phyloP scores from a whole-genome alignment of 2,113 vertebrate species.

The Falcunculus frontatus region DNA sequence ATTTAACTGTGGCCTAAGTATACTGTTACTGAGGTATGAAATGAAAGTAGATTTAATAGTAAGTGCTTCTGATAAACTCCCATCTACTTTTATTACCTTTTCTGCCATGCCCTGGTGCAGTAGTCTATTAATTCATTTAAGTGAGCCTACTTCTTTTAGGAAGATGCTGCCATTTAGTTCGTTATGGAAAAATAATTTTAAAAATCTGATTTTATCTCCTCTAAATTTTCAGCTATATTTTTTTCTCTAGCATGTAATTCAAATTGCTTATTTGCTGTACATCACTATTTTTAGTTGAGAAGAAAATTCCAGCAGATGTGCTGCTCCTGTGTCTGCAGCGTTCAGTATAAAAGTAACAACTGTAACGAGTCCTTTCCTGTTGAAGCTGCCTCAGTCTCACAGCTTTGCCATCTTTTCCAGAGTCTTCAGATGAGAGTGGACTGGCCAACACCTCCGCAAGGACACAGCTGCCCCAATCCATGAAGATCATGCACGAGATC shows the following conservation, averaged over 20 bases:
- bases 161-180: background rate
- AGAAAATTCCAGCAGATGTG: background rate
- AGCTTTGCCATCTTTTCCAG: slow-evolving; percentile 66
- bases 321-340: background rate
- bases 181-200: background rate
- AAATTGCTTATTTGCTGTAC: background rate
- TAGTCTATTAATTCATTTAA: background rate
- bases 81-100: background rate
- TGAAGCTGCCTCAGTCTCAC: background rate
- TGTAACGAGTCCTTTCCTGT: background rate
- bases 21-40: background rate
- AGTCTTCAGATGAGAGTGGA: slow-evolving; percentile 89
- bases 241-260: background rate
- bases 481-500: slow-evolving; percentile 99
- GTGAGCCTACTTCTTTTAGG: background rate
- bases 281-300: background rate
- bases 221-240: background rate
- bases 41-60: background rate
- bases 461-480: slow-evolving; percentile 92
- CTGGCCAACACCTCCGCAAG: slow-evolving; percentile 86
- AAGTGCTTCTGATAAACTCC: background rate
- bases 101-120: background rate
- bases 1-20: background rate
- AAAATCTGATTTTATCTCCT: background rate
- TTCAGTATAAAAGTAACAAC: background rate